Conservation (phyloP, 2,888 invertebrate genomes). For the Nephrocerus scutellatus region DNA sequence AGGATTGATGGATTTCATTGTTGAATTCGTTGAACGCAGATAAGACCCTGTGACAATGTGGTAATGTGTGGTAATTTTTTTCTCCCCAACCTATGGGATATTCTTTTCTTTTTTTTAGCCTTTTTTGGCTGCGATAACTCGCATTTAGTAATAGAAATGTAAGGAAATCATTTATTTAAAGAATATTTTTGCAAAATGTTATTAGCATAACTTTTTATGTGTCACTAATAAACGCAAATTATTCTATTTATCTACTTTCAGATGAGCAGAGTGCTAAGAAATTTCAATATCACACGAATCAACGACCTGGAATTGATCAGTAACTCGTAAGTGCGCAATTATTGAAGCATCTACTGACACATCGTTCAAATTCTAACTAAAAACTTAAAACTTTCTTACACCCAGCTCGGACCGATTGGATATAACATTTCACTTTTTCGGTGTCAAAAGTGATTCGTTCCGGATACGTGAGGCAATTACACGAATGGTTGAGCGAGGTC, state of each 20-base stretch:
- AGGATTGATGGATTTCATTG: too few relatives aligned
- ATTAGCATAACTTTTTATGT: too few relatives aligned
- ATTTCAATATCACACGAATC: slow-evolving; percentile 61
- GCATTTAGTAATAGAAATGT: too few relatives aligned
- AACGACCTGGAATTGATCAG: slow-evolving; percentile 58
- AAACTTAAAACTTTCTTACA: slow-evolving; percentile 9
- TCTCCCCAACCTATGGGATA: too few relatives aligned
- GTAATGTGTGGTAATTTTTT: too few relatives aligned
- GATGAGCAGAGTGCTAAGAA: slow-evolving; percentile 59
- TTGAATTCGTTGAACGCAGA: too few relatives aligned
- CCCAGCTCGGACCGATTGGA: slow-evolving; percentile 47
- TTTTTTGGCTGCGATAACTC: too few relatives aligned
- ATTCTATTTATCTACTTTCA: slow-evolving; percentile 41
- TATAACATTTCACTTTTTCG: slow-evolving; percentile 51
- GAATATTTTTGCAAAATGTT: too few relatives aligned
- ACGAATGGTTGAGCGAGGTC: slow-evolving; percentile 55
- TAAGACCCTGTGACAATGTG: too few relatives aligned
- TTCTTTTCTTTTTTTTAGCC: too few relatives aligned
- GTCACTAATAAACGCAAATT: too few relatives aligned
- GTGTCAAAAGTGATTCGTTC: slow-evolving; percentile 45
- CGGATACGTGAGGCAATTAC: slow-evolving; percentile 50
- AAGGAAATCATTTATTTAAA: too few relatives aligned
- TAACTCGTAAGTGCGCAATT: slow-evolving; percentile 54
- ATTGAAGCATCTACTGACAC: neutral
- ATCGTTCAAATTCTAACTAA: neutral